A percentile compares a stretch with the other conserved stretches of the same genome.
These are phyloP conservation scores for Hyles euphorbiae DNA, from an alignment of 1,140 invertebrate genomes.

Conservation along the genomic window DNA sequence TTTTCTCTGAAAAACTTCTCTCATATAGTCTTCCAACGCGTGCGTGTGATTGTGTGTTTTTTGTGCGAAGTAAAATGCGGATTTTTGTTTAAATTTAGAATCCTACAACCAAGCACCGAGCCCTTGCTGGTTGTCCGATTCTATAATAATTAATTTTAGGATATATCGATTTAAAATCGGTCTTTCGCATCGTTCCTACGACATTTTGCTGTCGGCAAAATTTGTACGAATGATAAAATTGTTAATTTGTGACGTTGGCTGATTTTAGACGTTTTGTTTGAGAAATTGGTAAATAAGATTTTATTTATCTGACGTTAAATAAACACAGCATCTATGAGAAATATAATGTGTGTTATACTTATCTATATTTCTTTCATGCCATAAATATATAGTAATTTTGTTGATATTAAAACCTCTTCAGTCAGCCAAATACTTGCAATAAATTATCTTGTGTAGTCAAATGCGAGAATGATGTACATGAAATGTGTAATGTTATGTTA, in stretches of 20 bases:
- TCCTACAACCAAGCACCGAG: slow-evolving; percentile 50
- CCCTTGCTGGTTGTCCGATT: slow-evolving; percentile 55
- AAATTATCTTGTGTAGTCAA: neutral
- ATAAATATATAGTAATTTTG: slow-evolving; percentile 2
- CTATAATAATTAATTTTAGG: slow-evolving; percentile 20
- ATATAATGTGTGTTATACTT: too few species aligned
- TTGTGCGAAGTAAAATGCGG: slow-evolving; percentile 36
- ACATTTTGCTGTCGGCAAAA: slow-evolving; percentile 7
- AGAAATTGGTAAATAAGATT: too few species aligned
- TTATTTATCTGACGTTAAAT: too few species aligned
- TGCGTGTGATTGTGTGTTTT: slow-evolving; percentile 38
- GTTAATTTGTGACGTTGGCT: slow-evolving; percentile 7
- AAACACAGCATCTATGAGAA: too few species aligned
- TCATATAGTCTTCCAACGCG: slow-evolving; percentile 71
- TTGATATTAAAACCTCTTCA: too few species aligned
- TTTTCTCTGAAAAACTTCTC: slow-evolving; percentile 31
- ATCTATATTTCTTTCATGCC: neutral
- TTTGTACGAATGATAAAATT: slow-evolving; percentile 15
- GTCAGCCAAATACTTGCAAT: neutral
- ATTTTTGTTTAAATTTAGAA: slow-evolving; percentile 38
- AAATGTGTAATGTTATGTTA: too few species aligned
- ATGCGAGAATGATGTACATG: neutral
- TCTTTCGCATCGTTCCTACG: slow-evolving; percentile 15
- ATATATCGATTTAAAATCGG: slow-evolving; percentile 12
- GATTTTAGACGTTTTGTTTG: too few species aligned